These are phyloP conservation scores for Nannospalax galili DNA, from an alignment of 2,113 vertebrate genomes.

Conservation along the genomic window DNA sequence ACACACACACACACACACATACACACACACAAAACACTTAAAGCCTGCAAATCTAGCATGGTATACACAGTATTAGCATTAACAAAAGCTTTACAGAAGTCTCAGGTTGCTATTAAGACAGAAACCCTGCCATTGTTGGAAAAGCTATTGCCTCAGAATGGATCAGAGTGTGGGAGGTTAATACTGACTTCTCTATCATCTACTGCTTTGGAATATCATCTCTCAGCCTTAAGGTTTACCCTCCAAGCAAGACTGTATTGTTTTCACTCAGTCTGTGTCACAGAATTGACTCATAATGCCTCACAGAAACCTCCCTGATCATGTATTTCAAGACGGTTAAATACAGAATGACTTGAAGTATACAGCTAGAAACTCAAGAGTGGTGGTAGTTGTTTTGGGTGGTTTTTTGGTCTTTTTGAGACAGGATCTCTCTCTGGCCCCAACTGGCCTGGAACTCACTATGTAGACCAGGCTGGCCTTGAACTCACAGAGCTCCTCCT, in stretches of 20 bases:
- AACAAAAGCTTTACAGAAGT: background rate
- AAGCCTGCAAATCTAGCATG: background rate
- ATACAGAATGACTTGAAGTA: background rate
- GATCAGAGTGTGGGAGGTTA: background rate
- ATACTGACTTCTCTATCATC: background rate
- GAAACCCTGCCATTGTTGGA: background rate
- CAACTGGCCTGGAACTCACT: too few species aligned
- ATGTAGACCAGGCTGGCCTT: too few species aligned
- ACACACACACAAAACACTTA: background rate
- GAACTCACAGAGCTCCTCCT: too few species aligned
- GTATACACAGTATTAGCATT: background rate
- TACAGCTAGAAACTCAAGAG: background rate
- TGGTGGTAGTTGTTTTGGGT: too few species aligned
- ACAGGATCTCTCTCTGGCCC: too few species aligned
- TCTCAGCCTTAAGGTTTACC: conserved; percentile 14
- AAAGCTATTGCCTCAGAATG: background rate
- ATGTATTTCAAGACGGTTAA: background rate
- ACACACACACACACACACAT: background rate
- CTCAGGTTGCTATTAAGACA: background rate
- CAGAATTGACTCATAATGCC: background rate
- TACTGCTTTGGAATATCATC: conserved; percentile 2
- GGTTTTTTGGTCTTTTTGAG: too few species aligned
- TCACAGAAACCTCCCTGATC: background rate
- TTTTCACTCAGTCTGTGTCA: background rate
- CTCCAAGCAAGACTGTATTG: background rate